phyloP scores from a whole-genome alignment of 2,888 invertebrate genomes.

The Ceramica pisi region DNA sequence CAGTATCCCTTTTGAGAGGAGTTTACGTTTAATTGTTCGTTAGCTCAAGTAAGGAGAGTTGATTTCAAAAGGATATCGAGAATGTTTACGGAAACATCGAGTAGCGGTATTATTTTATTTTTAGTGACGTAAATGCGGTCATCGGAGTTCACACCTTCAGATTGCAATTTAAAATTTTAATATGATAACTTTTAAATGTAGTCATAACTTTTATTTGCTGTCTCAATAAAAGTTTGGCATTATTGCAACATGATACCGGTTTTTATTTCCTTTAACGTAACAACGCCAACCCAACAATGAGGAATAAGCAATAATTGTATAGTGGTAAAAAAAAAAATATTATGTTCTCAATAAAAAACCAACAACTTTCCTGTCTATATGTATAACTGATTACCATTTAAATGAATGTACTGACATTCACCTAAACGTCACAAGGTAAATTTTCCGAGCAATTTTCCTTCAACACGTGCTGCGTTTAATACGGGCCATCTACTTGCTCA shows the following conservation, averaged over 20 bases:
- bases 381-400: not conserved
- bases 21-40: constrained; percentile 48
- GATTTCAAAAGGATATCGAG: constrained; percentile 49
- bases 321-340: not conserved
- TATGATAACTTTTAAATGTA: too few relatives aligned
- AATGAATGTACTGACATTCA: not conserved
- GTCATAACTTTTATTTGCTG: not conserved
- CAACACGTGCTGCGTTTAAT: constrained; percentile 19
- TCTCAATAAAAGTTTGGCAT: constrained; percentile 1
- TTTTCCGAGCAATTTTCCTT: constrained; percentile 1
- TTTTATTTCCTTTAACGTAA: not conserved
- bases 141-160: constrained; percentile 40
- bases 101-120: constrained; percentile 52
- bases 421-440: not conserved
- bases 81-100: constrained; percentile 36
- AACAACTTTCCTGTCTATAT: not conserved
- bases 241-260: constrained; percentile 5
- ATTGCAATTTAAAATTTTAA: constrained; percentile 24
- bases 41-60: constrained; percentile 41
- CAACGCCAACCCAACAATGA: not conserved
- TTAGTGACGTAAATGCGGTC: constrained; percentile 44
- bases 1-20: constrained; percentile 51
- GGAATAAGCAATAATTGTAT: not conserved
- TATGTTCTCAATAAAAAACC: not conserved
- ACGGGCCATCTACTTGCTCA: constrained; percentile 4